Conservation (phyloP, 2,888 invertebrate species). For the Erpobdella octoculata region DNA sequence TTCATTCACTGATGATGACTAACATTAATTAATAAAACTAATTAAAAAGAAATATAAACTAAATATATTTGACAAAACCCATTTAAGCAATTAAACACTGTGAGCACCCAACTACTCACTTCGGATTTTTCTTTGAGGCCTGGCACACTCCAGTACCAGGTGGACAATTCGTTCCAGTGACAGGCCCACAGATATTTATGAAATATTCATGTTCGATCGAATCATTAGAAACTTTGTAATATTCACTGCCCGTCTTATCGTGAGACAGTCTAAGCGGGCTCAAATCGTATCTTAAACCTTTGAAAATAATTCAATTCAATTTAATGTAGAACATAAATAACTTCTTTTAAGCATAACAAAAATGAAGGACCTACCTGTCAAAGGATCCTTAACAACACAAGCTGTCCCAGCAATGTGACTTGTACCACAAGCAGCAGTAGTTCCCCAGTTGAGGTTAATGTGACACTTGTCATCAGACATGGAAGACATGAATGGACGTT, state of each 20-base stretch:
- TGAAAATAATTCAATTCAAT: background rate
- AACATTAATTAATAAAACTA: background rate
- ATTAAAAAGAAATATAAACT: background rate
- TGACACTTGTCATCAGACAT: conserved; percentile 4
- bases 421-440: conserved; percentile 12
- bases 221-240: background rate
- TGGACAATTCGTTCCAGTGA: conserved; percentile 4
- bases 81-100: background rate
- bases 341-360: background rate
- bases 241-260: background rate
- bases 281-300: conserved; percentile 19
- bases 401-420: conserved; percentile 4
- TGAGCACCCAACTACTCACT: background rate
- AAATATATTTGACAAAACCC: no score
- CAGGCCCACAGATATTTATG: conserved; percentile 24
- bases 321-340: background rate
- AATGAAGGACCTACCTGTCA: conserved; percentile 3
- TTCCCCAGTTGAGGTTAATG: conserved; percentile 11
- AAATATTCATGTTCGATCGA: conserved; percentile 12
- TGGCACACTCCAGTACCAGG: conserved; percentile 15
- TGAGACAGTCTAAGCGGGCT: conserved; percentile 7
- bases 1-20: no score
- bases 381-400: conserved; percentile 13
- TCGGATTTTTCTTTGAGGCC: background rate
- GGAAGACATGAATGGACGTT: no score